phyloP scores from a whole-genome alignment of 2,113 vertebrate species.

The Ploceus nigricollis region DNA sequence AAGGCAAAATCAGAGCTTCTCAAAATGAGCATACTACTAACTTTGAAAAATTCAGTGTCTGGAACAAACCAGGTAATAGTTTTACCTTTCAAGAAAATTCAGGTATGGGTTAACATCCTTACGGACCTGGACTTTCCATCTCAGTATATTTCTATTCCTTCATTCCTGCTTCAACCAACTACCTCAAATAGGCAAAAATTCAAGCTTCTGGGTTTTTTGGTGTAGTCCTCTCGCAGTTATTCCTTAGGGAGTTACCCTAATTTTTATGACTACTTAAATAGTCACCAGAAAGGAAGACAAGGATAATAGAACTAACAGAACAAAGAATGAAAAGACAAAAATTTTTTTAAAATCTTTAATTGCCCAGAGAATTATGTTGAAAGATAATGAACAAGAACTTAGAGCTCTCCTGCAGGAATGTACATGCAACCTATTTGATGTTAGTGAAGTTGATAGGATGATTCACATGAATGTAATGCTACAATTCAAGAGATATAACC shows the following conservation, averaged over 20 bases:
- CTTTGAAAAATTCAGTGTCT: not conserved
- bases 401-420: not conserved
- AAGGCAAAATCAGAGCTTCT: not conserved
- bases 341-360: not conserved
- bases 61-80: not conserved
- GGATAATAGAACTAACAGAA: not conserved
- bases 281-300: not conserved
- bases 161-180: not conserved
- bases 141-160: not conserved
- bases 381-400: not conserved
- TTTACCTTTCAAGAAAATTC: not conserved
- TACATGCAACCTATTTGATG: not conserved
- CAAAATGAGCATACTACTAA: not conserved
- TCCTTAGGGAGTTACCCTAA: not conserved
- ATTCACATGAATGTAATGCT: not conserved
- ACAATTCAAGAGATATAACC: conserved; percentile 4
- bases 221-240: not conserved
- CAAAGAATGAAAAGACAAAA: not conserved
- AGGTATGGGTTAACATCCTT: not conserved
- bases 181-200: not conserved
- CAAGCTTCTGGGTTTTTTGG: not conserved
- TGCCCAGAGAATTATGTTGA: not conserved
- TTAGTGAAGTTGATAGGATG: not conserved
- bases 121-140: not conserved
- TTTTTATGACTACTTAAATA: not conserved